Evolutionary conservation across 2,888 invertebrate species (phyloP).

Genomic region (Scaptomyza reducta): DNA sequence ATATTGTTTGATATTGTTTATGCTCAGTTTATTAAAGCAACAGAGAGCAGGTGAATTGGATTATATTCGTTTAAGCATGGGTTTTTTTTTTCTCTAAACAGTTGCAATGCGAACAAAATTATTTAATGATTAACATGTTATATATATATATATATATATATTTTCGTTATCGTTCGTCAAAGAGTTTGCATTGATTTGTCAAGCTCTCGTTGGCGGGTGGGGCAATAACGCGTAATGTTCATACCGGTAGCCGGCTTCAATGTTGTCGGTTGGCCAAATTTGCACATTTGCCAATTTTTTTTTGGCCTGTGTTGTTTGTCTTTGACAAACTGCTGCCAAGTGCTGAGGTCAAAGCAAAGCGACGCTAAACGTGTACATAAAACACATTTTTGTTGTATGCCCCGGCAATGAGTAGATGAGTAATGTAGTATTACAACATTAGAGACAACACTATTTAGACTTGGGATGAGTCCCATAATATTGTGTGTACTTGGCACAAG

Average conservation of each 20-base stretch:
- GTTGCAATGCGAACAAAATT: not conserved
- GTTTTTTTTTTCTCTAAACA: no score
- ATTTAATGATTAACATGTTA: not conserved
- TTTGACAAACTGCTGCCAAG: constrained; percentile 52
- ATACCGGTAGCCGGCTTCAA: constrained; percentile 37
- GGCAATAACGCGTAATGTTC: constrained; percentile 3
- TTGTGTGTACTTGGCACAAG: not conserved
- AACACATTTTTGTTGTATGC: constrained; percentile 57
- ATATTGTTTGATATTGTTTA: no score
- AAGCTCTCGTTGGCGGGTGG: not conserved
- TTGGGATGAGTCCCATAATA: not conserved
- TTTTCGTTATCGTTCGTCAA: constrained; percentile 16
- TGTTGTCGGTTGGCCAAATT: constrained; percentile 49
- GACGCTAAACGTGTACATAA: constrained; percentile 44
- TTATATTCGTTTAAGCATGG: no score
- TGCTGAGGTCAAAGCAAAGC: constrained; percentile 54
- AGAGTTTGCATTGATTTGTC: constrained; percentile 34
- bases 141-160: not conserved
- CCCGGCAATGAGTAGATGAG: constrained; percentile 26
- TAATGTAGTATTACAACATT: constrained; percentile 6
- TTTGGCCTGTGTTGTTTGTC: constrained; percentile 36
- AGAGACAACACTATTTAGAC: no score
- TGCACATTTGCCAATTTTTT: constrained; percentile 22
- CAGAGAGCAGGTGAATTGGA: no score
- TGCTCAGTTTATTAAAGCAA: no score